Evolutionary conservation across 2,797 vertebrate genomes (phyloP), one percentile per base, ranked within the genome.

Genomic region (Hippopotamyrus pictus): DNA sequence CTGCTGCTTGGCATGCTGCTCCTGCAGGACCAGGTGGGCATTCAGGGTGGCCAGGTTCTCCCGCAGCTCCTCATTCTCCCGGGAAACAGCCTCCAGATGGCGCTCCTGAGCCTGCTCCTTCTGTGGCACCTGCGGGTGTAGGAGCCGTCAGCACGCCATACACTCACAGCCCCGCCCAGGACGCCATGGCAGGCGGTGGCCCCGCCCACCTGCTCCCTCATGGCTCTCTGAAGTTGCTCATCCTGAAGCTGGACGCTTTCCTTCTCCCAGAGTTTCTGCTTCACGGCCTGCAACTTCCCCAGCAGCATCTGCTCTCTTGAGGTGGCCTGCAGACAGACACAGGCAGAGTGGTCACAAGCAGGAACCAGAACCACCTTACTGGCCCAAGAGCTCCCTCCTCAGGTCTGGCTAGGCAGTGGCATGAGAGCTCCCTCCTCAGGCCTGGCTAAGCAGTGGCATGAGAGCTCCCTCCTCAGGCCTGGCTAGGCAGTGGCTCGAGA

Each of bases 201-300:
- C n/a, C 22, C 12, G 17, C 88, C 90, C 92, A 96, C 96, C 95
- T 97, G 95, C 91, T 97, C 96, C 92, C 89, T 95, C 94, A 96
- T 94, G 90, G 94, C 94, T 87, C 94, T 95, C 89, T 96, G 93
- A 88, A 96, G 89, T 92, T 96, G 95, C 85, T 96, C 95, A 0
- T 95, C 95, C 91, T 95, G 93, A 1, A 92, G 91, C 90, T 92
- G 91, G 86, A 89, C 92, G 19, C 92, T 91, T 86, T 93, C 92
- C 76, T 91, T 94, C 17, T 94, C 93, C 12, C 90, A 93, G 76
- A 96, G 92, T 91, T 96, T 93, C 90, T 95, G 93, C 88, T 95
- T 95, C 3, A 97, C 91, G 73, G 90, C 93, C 91, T 95, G 95
- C 76, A 97, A 93, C 92, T 96, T 94, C 3, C 88, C 91, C 79